phyloP scores from a whole-genome alignment of 37 sponge, comb jelly and placozoan species.

The Spongilla lacustris region DNA sequence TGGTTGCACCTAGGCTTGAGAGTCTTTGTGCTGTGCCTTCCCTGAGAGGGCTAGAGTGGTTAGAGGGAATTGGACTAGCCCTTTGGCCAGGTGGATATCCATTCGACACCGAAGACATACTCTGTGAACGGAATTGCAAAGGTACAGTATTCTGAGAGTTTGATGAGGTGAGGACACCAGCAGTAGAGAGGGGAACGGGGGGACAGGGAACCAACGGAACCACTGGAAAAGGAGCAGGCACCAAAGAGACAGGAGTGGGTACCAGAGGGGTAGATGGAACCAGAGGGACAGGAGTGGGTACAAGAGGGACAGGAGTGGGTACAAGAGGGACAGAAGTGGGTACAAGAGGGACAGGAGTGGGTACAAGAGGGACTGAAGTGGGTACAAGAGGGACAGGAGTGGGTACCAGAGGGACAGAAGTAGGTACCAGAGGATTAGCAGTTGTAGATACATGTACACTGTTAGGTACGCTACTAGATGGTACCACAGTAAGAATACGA shows the following conservation, averaged over 20 bases:
- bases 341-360: not conserved
- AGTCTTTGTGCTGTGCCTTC: not conserved
- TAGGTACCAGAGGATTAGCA: not conserved
- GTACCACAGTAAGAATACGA: not conserved
- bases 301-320: not conserved
- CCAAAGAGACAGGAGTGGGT: not conserved
- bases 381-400: not conserved
- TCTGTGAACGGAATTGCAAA: not conserved
- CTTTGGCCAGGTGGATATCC: not conserved
- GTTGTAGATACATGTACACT: too few relatives aligned
- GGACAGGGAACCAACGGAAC: not conserved
- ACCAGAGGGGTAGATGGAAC: not conserved
- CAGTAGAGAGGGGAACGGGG: not conserved
- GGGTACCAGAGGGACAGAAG: not conserved
- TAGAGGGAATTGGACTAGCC: not conserved
- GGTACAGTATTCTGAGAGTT: not conserved
- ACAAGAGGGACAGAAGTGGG: not conserved
- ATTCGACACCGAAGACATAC: not conserved
- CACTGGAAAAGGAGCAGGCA: not conserved
- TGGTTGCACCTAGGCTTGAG: not conserved
- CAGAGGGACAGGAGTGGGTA: not conserved
- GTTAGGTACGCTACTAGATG: too few relatives aligned
- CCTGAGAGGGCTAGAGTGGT: not conserved
- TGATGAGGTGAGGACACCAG: not conserved
- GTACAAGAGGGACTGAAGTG: not conserved